phyloP scores from a whole-genome alignment of 37 sponge, comb jelly and placozoan genomes.

The Halisarca cf. caerulea region DNA sequence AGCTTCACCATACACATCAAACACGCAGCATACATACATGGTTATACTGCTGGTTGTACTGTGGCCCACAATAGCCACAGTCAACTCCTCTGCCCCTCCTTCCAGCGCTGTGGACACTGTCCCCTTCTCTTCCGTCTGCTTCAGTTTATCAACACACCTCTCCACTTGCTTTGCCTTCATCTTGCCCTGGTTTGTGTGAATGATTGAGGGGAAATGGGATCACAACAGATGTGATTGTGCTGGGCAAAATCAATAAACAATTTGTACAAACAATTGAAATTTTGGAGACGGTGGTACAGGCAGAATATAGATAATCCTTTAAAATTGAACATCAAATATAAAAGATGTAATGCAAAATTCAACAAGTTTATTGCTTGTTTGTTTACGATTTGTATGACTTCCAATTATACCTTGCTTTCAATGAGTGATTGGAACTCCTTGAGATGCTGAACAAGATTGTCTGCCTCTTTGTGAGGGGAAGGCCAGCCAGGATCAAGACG shows the following conservation, averaged over 20 bases:
- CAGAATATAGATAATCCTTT: too few relatives aligned
- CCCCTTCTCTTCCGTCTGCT: background rate
- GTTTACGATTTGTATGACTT: too few relatives aligned
- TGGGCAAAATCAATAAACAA: too few relatives aligned
- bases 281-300: too few relatives aligned
- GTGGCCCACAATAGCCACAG: background rate
- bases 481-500: conserved; percentile 73
- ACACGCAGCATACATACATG: conserved; percentile 46
- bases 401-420: conserved; percentile 43
- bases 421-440: conserved; percentile 36
- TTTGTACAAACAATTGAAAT: too few relatives aligned
- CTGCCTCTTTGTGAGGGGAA: conserved; percentile 25
- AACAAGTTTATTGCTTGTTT: too few relatives aligned
- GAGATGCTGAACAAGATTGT: conserved; percentile 8
- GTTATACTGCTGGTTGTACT: conserved; percentile 44
- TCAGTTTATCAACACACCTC: background rate
- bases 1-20: too few relatives aligned
- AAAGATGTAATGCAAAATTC: too few relatives aligned
- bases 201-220: background rate
- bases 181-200: conserved; percentile 78
- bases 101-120: background rate
- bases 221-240: too few relatives aligned
- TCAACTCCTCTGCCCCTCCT: background rate
- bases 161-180: conserved; percentile 61
- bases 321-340: too few relatives aligned